Percentiles rank a stretch among this genome's conserved stretches.
These are phyloP conservation scores for Amphipoea lucens DNA, from an alignment of 2,888 invertebrate species.

Conservation along the genomic window DNA sequence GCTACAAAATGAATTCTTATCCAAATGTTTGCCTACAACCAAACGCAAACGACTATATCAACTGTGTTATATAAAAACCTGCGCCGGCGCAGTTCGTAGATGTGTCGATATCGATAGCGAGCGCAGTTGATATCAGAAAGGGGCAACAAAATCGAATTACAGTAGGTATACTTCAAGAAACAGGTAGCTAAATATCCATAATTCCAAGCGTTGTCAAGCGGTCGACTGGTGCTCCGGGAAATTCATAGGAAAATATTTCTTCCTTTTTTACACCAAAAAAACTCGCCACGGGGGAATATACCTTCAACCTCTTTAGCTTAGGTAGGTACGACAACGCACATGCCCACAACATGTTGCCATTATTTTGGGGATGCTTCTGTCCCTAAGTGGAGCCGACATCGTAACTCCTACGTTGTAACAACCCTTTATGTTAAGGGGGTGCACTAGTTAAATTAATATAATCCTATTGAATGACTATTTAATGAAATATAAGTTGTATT, in stretches of 20 bases:
- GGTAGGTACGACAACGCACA: neutral
- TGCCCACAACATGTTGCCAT: neutral
- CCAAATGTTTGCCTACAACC: neutral
- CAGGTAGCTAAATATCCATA: too few relatives aligned
- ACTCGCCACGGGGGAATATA: neutral
- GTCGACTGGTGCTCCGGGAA: neutral
- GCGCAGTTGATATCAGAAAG: slow-evolving; percentile 19
- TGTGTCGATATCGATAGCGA: slow-evolving; percentile 35
- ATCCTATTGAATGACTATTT: too few relatives aligned
- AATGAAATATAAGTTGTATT: too few relatives aligned
- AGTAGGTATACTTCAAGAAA: slow-evolving; percentile 8
- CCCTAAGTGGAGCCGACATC: too few relatives aligned
- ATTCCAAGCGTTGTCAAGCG: neutral
- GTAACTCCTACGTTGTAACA: too few relatives aligned
- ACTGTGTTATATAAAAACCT: slow-evolving; percentile 35
- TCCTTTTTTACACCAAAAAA: neutral
- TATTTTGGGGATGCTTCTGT: too few relatives aligned
- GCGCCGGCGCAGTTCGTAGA: slow-evolving; percentile 39
- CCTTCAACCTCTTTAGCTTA: neutral
- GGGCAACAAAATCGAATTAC: neutral
- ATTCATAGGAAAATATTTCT: neutral
- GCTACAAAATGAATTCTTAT: neutral
- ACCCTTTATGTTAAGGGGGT: too few relatives aligned
- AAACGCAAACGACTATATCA: slow-evolving; percentile 9
- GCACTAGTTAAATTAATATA: too few relatives aligned